Base-by-base conservation (phyloP, 1,140 invertebrate genomes). In the Micrasema minimum region DNA sequence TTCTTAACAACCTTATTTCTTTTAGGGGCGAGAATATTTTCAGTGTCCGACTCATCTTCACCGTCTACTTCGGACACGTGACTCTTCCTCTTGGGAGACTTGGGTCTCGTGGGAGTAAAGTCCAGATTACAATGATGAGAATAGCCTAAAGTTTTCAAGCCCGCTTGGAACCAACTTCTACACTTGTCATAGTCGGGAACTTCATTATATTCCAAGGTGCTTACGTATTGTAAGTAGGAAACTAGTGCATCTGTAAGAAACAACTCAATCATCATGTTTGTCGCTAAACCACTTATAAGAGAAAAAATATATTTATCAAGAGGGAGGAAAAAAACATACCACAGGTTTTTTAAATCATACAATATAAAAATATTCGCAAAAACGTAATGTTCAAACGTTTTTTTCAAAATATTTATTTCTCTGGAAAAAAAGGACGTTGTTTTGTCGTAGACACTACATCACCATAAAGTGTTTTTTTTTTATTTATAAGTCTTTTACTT, bases 171-270 rank as follows among this genome's bases (percentile, higher is more conserved):
- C 11, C 93, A 80, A 46, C 86, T 83, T 50, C 87, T 85, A 70
- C 91, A 90, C 72, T 88, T 87, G n/a, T 88, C 82, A 79, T 95
- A 96, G 76, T 95, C 88, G 0, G 93, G 92, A 46, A 82, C 82
- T 48, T 91, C 88, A 73, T 92, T 88, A 79, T 92, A 91, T 50
- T 88, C 83, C 76, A 96, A 72, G 45, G 87, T 86, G 35, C 87
- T 83, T 0, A 95, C 88, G 78, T 92, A 91, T 62, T 89, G 87
- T 70, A 95, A 84, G 79, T 88, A 94, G 43, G 91, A 86, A 38
- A 84, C 81, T 12, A 94, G 77, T 7, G 85, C 81, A 66, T 83
- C 88, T 88, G 82, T 75, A 83, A 76, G 48, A 26, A 76, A 45
- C 23, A 55, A 55, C 11, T n/a, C n/a, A n/a, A n/a, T n/a, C n/a